Evolutionary conservation across 2,113 vertebrate species (phyloP), one percentile per base, ranked within the genome.

Genomic region (Todiramphus chloris): DNA sequence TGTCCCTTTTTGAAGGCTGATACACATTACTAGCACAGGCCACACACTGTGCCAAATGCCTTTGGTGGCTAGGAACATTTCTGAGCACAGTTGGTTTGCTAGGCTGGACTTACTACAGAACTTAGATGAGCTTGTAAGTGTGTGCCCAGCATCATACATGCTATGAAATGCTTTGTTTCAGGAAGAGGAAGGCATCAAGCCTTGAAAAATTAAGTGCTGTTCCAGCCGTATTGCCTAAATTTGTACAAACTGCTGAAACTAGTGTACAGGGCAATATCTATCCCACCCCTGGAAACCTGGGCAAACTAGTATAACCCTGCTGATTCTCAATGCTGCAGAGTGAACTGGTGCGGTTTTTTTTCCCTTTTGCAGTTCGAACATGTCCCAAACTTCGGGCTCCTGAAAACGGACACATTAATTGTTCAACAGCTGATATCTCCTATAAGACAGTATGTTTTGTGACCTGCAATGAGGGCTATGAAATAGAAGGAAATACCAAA

Each of bases 381-480:
- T 99, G 99, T 93, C 98, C 98, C 11, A 98, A 81, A 28, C 98
- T 99, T 90, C 93, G 44, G 11, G 86, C 95, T 50, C 99, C 98
- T 66, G 97, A 97, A 90, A 98, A 99, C 0, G 99, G 99, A 50
- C 98, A 53, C 55, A 97, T 99, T 46, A 99, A 98, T 97, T 99
- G 99, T 96, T 98, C 98, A 60, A 95, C 97, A 0, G 81, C 92
- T 48, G 98, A 98, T 73, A 96, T 97, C 92, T 97, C 98, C 72
- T 98, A 98, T 90, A 98, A 97, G 96, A 98, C 98, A 7, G 95
- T 98, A 14, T 99, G 99, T 94, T 96, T 97, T 85, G 98, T 98
- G 89, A 98, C 98, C 94, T 99, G 99, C 83, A 97, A 97, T 55
- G 98, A 98, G 62, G 99, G 99, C 90, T 99, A 99, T 96, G 97